Percentiles rank a stretch among this genome's conserved stretches.
These are phyloP conservation scores for Bicyclus anynana DNA, from an alignment of 1,140 invertebrate genomes.

Conservation along the genomic window DNA sequence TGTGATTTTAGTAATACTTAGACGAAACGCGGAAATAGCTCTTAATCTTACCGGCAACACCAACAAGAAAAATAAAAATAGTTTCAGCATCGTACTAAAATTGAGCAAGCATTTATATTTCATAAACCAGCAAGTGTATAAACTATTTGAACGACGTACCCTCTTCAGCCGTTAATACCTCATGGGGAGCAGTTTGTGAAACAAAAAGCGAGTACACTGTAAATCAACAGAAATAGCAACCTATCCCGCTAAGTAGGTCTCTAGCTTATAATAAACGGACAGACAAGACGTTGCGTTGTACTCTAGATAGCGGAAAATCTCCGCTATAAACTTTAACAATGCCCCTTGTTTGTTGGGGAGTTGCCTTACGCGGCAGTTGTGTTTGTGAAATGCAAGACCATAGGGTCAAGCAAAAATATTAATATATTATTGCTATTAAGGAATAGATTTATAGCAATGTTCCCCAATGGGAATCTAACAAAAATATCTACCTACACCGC, in stretches of 20 bases:
- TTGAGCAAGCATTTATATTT: too few relatives aligned
- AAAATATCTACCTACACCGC: too few relatives aligned
- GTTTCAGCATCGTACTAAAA: too few relatives aligned
- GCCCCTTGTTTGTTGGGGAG: neutral
- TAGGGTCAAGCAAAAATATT: neutral
- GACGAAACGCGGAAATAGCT: too few relatives aligned
- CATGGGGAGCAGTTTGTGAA: neutral
- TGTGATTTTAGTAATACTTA: too few relatives aligned
- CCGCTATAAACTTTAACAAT: neutral
- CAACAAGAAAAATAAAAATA: too few relatives aligned
- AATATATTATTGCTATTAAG: too few relatives aligned
- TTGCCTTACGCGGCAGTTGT: neutral
- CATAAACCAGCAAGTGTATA: too few relatives aligned
- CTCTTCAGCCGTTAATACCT: neutral
- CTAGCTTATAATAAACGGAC: constrained; percentile 3
- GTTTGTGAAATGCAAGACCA: neutral
- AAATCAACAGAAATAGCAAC: neutral
- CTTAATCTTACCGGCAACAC: too few relatives aligned
- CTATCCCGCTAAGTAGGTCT: neutral
- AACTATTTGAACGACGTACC: neutral
- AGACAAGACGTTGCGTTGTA: constrained; percentile 1
- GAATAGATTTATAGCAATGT: too few relatives aligned
- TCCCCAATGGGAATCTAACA: too few relatives aligned
- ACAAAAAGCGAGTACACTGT: neutral
- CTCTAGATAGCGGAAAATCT: constrained; percentile 1